A percentile compares a stretch with the other conserved stretches of the same genome.
Conservation (phyloP, 2,888 invertebrate genomes). For the Perizoma flavofasciatum region DNA sequence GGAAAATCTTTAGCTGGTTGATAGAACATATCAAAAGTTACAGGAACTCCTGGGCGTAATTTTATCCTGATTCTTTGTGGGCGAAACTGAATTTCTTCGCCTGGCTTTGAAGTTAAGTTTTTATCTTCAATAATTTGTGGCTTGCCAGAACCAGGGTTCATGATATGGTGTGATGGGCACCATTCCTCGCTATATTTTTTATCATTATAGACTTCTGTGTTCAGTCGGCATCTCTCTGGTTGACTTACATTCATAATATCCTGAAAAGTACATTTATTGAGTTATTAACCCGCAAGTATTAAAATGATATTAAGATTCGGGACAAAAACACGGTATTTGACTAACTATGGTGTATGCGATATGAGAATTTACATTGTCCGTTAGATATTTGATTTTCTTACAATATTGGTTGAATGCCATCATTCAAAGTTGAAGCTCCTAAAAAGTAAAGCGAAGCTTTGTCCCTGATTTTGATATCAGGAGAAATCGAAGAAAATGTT, state of each 20-base stretch:
- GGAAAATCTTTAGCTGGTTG: constrained; percentile 89
- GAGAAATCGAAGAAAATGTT: no score
- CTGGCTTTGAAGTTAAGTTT: constrained; percentile 33
- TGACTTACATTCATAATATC: constrained; percentile 26
- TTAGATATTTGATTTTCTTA: no score
- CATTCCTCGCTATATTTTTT: constrained; percentile 37
- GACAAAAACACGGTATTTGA: no score
- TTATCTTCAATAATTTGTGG: constrained; percentile 12
- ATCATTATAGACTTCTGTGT: constrained; percentile 15
- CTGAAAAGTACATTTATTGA: constrained; percentile 38
- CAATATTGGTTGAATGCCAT: no score
- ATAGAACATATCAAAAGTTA: constrained; percentile 73
- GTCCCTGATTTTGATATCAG: no score
- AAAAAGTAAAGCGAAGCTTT: no score
- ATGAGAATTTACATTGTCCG: no score
- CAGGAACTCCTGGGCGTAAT: constrained; percentile 73
- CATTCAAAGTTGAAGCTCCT: no score
- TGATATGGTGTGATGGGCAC: constrained; percentile 44
- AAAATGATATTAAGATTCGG: no score
- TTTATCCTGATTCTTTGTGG: constrained; percentile 81
- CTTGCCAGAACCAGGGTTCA: constrained; percentile 37
- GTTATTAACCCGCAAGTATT: not conserved
- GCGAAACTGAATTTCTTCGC: constrained; percentile 69
- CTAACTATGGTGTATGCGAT: no score
- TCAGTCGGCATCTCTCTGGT: constrained; percentile 49